Percentiles rank a stretch among this genome's conserved stretches.
Conservation (phyloP, 2,888 invertebrate genomes). For the Drosophila ustulata region DNA sequence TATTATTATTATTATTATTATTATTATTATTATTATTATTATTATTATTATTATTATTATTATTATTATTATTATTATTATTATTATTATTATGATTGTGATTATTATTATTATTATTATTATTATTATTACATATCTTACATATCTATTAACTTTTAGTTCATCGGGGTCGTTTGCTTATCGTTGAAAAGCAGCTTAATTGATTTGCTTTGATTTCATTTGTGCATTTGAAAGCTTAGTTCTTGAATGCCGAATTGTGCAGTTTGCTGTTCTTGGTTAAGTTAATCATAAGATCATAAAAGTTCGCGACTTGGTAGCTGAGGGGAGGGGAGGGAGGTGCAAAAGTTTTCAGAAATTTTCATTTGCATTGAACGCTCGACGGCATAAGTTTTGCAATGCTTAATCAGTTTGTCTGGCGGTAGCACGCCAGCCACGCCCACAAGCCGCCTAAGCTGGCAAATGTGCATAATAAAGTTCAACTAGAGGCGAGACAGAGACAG, state of each 20-base stretch:
- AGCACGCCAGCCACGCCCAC: conserved; percentile 2
- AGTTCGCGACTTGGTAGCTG: neutral
- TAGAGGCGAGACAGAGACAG: neutral
- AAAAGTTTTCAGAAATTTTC: neutral
- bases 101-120: too few relatives aligned
- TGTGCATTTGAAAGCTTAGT: neutral
- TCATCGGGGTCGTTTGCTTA: neutral
- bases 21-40: too few relatives aligned
- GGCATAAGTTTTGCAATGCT: conserved; percentile 24
- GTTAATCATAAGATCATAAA: conserved; percentile 15
- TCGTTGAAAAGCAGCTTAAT: neutral
- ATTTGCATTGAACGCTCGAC: conserved; percentile 19
- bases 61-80: too few relatives aligned
- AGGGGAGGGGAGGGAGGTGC: too few relatives aligned
- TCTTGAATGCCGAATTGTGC: neutral
- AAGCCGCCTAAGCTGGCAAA: conserved; percentile 6
- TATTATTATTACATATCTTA: too few relatives aligned
- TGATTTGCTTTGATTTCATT: neutral
- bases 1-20: too few relatives aligned
- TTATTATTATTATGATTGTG: too few relatives aligned
- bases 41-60: too few relatives aligned
- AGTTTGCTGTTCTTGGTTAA: neutral
- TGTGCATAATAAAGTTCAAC: conserved; percentile 6
- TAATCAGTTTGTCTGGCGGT: conserved; percentile 16
- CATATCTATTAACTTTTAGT: too few relatives aligned